phyloP scores from a whole-genome alignment of 2,888 invertebrate genomes.

The Drosophila ustulata region DNA sequence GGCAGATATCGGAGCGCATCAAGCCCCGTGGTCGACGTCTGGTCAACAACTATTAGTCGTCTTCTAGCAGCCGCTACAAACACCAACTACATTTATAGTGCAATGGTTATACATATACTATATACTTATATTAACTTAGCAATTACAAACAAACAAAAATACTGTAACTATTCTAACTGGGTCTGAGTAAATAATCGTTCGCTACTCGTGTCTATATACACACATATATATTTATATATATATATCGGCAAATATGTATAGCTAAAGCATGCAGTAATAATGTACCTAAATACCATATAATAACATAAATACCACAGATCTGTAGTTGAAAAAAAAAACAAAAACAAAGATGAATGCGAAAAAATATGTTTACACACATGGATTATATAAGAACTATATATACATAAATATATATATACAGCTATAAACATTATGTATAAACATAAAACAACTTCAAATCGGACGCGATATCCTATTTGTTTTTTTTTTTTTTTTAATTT shows the following conservation, averaged over 20 bases:
- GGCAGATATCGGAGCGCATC: conserved; percentile 98
- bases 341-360: background rate
- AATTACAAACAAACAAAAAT: conserved; percentile 4
- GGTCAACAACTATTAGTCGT: conserved; percentile 80
- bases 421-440: conserved; percentile 3
- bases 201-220: conserved; percentile 47
- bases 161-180: conserved; percentile 54
- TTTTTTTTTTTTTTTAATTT: conserved; percentile 2
- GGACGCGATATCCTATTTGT: conserved; percentile 24
- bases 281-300: conserved; percentile 39
- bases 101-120: conserved; percentile 37
- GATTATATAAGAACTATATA: conserved; percentile 28
- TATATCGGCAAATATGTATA: conserved; percentile 20
- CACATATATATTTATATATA: conserved; percentile 17
- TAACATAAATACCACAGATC: conserved; percentile 6
- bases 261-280: conserved; percentile 24
- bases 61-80: conserved; percentile 31
- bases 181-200: conserved; percentile 55
- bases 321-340: conserved; percentile 16
- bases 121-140: conserved; percentile 16
- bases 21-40: conserved; percentile 89
- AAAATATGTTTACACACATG: conserved; percentile 20
- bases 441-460: conserved; percentile 7
- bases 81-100: conserved; percentile 54
- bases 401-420: conserved; percentile 16